These are phyloP conservation scores for Porites rus DNA, from an alignment of 92 coral and sea anemone species.

Conservation along the genomic window DNA sequence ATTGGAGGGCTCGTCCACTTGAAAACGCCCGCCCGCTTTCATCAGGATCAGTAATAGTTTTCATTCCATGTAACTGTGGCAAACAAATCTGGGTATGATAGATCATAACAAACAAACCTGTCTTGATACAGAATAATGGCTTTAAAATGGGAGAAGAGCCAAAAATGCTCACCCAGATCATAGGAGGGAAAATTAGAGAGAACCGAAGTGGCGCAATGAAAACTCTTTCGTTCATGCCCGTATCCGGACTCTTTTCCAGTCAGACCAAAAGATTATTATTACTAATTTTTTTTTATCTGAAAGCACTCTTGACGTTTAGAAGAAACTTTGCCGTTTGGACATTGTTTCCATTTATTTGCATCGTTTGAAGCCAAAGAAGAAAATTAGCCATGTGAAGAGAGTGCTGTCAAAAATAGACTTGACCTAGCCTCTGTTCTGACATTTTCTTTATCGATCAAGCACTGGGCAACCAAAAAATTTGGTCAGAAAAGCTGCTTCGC, in stretches of 20 bases:
- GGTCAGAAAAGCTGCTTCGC: neutral
- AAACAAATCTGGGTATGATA: neutral
- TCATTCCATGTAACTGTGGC: slow-evolving; percentile 18
- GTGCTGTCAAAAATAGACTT: neutral
- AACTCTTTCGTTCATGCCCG: neutral
- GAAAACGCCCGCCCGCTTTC: slow-evolving; percentile 41
- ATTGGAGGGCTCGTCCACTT: slow-evolving; percentile 28
- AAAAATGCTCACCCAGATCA: neutral
- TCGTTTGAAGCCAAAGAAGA: neutral
- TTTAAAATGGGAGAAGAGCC: neutral
- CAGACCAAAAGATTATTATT: neutral
- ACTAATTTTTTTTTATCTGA: neutral
- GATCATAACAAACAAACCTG: neutral
- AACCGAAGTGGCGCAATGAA: neutral
- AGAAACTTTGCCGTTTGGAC: neutral
- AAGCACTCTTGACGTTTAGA: neutral
- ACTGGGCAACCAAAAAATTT: slow-evolving; percentile 17
- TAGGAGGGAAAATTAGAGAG: neutral
- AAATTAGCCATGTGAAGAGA: neutral
- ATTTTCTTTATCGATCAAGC: slow-evolving; percentile 23
- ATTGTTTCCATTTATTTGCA: neutral
- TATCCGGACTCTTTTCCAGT: neutral
- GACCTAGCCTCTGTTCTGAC: neutral
- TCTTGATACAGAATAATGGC: neutral
- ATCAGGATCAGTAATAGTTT: slow-evolving; percentile 20